A percentile compares a stretch with the other conserved stretches of the same genome.
Conservation (phyloP, 2,888 invertebrate genomes). For the Mythimna vitellina region DNA sequence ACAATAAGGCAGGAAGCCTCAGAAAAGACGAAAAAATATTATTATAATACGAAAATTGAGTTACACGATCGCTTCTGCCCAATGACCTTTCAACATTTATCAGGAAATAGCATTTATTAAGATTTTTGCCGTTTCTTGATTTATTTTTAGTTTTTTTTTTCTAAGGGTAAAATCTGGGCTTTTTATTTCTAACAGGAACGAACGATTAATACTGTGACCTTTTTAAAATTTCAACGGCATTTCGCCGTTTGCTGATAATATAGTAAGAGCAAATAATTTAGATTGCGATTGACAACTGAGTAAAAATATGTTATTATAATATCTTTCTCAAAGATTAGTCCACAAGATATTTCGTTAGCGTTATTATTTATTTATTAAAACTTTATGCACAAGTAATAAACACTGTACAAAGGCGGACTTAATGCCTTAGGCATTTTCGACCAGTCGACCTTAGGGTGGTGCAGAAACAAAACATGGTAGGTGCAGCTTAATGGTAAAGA, state of each 20-base stretch:
- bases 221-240: not conserved
- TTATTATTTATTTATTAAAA: too few species aligned
- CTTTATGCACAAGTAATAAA: too few species aligned
- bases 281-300: too few species aligned
- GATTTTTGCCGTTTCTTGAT: slow-evolving; percentile 4
- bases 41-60: slow-evolving; percentile 19
- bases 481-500: too few species aligned
- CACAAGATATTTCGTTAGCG: too few species aligned
- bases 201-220: not conserved
- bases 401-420: too few species aligned
- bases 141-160: slow-evolving; percentile 10
- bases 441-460: too few species aligned
- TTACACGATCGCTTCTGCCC: slow-evolving; percentile 3
- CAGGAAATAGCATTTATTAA: slow-evolving; percentile 8
- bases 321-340: too few species aligned
- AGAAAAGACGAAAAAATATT: slow-evolving; percentile 8
- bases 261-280: too few species aligned
- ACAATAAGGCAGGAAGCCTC: not conserved
- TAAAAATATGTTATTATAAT: too few species aligned
- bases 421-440: too few species aligned
- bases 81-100: slow-evolving; percentile 22
- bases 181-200: not conserved
- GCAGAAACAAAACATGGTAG: too few species aligned
- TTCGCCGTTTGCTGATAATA: not conserved
- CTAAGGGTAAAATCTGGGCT: not conserved